These are phyloP conservation scores for Philotrypesis tridentata DNA, from an alignment of 1,140 invertebrate species.

Conservation along the genomic window DNA sequence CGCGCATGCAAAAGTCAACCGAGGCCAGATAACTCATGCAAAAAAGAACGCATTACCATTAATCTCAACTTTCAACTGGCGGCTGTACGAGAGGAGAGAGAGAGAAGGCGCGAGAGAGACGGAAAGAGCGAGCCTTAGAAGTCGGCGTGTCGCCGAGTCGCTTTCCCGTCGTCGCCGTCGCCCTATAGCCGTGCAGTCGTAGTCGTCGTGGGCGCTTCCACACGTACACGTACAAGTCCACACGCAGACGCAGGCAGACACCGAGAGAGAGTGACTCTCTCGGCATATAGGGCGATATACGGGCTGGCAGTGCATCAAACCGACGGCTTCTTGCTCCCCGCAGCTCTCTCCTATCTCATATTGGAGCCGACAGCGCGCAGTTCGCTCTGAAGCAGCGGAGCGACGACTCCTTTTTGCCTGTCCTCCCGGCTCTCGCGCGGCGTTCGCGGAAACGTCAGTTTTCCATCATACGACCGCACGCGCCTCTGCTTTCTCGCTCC, in stretches of 20 bases:
- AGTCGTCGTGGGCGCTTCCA: too few relatives aligned
- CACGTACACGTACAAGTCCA: neutral
- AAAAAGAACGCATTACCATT: neutral
- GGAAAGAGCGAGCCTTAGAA: neutral
- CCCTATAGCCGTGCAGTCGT: too few relatives aligned
- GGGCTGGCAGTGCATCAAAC: conserved; percentile 40
- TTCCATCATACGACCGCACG: neutral
- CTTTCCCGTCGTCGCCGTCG: neutral
- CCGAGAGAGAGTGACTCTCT: neutral
- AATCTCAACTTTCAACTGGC: neutral
- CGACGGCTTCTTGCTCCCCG: conserved; percentile 21
- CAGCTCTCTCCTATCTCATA: neutral
- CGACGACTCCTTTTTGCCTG: conserved; percentile 5
- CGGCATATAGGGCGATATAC: neutral
- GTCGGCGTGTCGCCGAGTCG: neutral
- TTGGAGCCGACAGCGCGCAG: neutral
- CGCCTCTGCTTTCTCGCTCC: neutral
- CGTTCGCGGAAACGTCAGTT: conserved; percentile 30
- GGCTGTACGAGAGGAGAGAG: neutral
- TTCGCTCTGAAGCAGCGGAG: neutral
- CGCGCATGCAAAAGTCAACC: too few relatives aligned
- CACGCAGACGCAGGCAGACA: neutral
- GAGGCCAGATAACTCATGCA: too few relatives aligned
- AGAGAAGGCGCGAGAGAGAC: neutral
- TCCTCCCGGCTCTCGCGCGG: neutral